A percentile compares a stretch with the other conserved stretches of the same genome.
These are phyloP conservation scores for Sarcophaga rosellei DNA, from an alignment of 2,888 invertebrate genomes.

Conservation along the genomic window DNA sequence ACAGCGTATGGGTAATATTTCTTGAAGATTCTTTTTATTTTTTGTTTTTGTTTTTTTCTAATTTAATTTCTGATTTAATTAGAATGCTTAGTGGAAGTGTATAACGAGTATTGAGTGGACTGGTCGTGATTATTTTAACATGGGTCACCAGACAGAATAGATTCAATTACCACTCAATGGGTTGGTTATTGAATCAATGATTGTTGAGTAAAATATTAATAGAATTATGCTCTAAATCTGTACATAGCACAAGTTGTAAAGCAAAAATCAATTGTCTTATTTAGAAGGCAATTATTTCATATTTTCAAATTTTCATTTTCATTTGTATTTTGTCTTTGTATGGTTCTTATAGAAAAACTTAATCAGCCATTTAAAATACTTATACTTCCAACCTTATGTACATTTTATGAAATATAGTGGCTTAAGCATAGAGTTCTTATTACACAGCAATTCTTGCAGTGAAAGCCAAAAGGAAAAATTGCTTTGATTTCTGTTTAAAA, in stretches of 20 bases:
- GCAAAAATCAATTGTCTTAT: too few relatives aligned
- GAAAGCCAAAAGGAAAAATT: too few relatives aligned
- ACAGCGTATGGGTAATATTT: slow-evolving; percentile 27
- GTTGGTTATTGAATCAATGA: background rate
- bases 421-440: too few relatives aligned
- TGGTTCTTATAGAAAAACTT: too few relatives aligned
- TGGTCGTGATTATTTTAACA: background rate
- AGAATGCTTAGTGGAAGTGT: background rate
- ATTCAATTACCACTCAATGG: slow-evolving; percentile 5
- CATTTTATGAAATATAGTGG: too few relatives aligned
- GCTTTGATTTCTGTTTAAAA: too few relatives aligned
- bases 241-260: background rate
- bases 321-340: too few relatives aligned
- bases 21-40: background rate
- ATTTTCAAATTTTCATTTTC: too few relatives aligned
- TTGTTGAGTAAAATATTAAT: background rate
- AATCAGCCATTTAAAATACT: too few relatives aligned
- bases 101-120: background rate
- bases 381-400: too few relatives aligned
- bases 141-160: background rate
- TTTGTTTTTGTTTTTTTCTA: background rate
- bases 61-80: slow-evolving; percentile 5
- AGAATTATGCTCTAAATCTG: background rate
- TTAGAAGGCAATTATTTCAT: too few relatives aligned
- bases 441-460: too few relatives aligned